Evolutionary conservation across 2,797 vertebrate genomes (phyloP), one percentile per base, ranked within the genome.

Genomic region (Pelodytes ibericus): DNA sequence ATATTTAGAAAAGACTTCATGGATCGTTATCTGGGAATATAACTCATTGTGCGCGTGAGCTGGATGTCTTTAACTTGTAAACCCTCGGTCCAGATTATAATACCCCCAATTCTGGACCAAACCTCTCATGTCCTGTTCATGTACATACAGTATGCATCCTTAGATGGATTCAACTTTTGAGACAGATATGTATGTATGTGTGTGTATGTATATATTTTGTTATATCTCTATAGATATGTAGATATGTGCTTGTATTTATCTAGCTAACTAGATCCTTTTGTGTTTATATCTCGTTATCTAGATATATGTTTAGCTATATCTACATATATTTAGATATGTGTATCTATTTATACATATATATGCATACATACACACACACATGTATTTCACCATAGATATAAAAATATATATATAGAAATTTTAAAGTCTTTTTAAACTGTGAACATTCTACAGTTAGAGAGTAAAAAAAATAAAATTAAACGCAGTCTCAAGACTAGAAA

Each of bases 361-460:
- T 53, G 24, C 22, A 24, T 10, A 53, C 16, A 53, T 20, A 53
- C 5, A 53, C 16, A 8, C 49, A 53, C 22, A 53, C 16, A 53
- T 53, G 20, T 53, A 53, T 13, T 53, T 53, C n/a, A 53, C 49
- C 49, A 53, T 53, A 53, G n/a, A 53, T 53, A 53, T 53, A 89
- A 90, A 91, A 88, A 91, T 90, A 91, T 88, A 89, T 79, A 86
- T 89, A 90, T 90, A 91, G 89, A 87, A 60, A 27, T 87, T 84
- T 86, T 90, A 91, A 89, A 90, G 86, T 90, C 88, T 53, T 53
- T 53, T 53, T 22, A 53, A 53, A 53, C 49, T 91, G 89, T 91
- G 89, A 90, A 89, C n/a, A 36, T 20, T 36, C 30, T 33, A 18
- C 18, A 62, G 25, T 36, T 62, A 62, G 18, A 87, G 57, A 60